Conservation (phyloP, 1,140 invertebrate species). For the Drosophila equinoxialis region DNA sequence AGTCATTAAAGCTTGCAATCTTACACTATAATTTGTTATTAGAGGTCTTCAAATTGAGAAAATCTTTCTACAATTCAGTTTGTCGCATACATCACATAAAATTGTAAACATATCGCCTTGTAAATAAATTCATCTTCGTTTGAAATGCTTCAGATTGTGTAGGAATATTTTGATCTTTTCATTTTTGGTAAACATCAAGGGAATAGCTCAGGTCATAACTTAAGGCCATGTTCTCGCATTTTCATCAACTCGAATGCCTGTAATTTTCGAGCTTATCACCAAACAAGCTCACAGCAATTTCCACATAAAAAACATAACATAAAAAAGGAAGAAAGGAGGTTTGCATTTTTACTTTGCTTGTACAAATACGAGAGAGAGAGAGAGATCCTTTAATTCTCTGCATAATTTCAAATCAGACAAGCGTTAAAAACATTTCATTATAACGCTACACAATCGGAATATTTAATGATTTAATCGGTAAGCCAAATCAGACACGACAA, state of each 20-base stretch:
- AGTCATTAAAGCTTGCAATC: too few relatives aligned
- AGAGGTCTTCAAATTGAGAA: too few relatives aligned
- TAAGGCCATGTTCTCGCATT: background rate
- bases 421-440: conserved; percentile 83
- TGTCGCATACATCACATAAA: too few relatives aligned
- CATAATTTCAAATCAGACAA: conserved; percentile 81
- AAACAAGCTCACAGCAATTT: conserved; percentile 49
- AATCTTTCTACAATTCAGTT: too few relatives aligned
- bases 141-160: too few relatives aligned
- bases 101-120: too few relatives aligned
- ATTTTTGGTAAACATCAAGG: background rate
- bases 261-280: conserved; percentile 48
- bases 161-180: background rate
- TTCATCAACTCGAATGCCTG: conserved; percentile 25
- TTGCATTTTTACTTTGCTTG: conserved; percentile 9
- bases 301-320: conserved; percentile 40
- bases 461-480: conserved; percentile 83
- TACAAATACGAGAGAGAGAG: conserved; percentile 45
- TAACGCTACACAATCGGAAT: conserved; percentile 83
- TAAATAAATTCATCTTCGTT: too few relatives aligned
- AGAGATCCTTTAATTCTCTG: conserved; percentile 75
- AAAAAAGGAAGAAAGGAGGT: background rate
- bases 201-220: background rate
- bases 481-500: conserved; percentile 57
- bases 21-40: too few relatives aligned